phyloP scores from a whole-genome alignment of 2,113 vertebrate species.

The Gnathonemus echidnorhynchus region DNA sequence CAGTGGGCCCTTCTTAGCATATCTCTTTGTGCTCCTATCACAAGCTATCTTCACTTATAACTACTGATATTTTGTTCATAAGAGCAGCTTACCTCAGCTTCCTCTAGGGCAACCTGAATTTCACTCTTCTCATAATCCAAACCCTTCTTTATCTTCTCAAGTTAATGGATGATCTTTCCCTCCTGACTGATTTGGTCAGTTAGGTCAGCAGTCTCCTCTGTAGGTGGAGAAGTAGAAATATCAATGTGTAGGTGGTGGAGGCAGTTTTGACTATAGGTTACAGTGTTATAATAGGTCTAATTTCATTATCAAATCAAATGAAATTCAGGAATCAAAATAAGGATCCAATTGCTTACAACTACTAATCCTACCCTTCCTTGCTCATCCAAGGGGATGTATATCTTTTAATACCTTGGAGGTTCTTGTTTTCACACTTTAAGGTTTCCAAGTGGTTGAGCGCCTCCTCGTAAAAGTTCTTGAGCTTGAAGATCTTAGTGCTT shows the following conservation, averaged over 20 bases:
- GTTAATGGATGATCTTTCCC: constrained; percentile 80
- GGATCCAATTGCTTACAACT: neutral
- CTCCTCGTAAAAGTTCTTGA: too few species aligned
- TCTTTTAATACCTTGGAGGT: too few species aligned
- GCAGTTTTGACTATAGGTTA: neutral
- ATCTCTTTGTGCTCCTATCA: neutral
- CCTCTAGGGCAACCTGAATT: constrained; percentile 84
- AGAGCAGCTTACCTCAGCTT: constrained; percentile 73
- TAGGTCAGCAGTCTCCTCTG: constrained; percentile 64
- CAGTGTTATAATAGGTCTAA: too few species aligned
- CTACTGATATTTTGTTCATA: neutral
- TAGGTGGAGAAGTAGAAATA: neutral
- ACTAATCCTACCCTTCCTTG: too few species aligned
- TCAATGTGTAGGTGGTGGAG: neutral
- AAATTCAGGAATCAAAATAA: neutral
- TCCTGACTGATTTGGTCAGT: constrained; percentile 82
- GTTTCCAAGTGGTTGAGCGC: too few species aligned
- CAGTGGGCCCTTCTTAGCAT: neutral
- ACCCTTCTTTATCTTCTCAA: constrained; percentile 74
- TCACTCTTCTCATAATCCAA: constrained; percentile 82
- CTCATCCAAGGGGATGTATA: too few species aligned
- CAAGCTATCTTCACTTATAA: neutral
- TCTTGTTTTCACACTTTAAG: too few species aligned
- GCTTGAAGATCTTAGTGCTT: too few species aligned
- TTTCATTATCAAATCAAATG: neutral